These are phyloP conservation scores for Acinonyx jubatus DNA, from an alignment of 2,113 vertebrate genomes.

Conservation along the genomic window DNA sequence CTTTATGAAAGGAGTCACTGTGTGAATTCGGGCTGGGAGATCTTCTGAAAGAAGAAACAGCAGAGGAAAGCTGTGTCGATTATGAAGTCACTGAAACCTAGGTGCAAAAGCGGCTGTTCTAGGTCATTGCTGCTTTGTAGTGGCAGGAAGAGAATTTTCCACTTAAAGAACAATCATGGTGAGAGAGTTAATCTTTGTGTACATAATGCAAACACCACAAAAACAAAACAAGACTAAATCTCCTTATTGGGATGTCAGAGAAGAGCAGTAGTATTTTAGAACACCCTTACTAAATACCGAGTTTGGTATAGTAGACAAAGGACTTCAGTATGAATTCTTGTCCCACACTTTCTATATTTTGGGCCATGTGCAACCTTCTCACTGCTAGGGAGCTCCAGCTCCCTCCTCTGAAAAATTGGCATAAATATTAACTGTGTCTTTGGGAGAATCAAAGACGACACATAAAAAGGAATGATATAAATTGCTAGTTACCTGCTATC, in stretches of 20 bases:
- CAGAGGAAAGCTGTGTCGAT: constrained; percentile 1
- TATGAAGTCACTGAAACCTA: neutral
- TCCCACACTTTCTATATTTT: neutral
- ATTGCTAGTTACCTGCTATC: neutral
- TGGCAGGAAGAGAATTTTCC: neutral
- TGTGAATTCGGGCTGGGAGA: constrained; percentile 61
- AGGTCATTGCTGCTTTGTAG: neutral
- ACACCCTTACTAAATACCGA: neutral
- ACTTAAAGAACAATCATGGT: neutral
- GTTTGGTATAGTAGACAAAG: neutral
- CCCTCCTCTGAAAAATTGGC: neutral
- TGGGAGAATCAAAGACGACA: neutral
- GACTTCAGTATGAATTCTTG: neutral
- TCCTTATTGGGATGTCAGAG: neutral
- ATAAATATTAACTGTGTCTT: neutral
- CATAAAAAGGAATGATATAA: neutral
- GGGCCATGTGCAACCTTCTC: neutral
- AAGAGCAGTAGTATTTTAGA: neutral
- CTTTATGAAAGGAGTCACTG: constrained; percentile 83
- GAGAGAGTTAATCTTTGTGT: neutral
- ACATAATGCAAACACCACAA: neutral
- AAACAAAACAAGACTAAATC: neutral
- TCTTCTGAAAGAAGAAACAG: neutral
- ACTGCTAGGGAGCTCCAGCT: neutral
- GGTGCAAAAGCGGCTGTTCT: neutral